Conservation (phyloP, 2,113 vertebrate species). For the Galbula dea region DNA sequence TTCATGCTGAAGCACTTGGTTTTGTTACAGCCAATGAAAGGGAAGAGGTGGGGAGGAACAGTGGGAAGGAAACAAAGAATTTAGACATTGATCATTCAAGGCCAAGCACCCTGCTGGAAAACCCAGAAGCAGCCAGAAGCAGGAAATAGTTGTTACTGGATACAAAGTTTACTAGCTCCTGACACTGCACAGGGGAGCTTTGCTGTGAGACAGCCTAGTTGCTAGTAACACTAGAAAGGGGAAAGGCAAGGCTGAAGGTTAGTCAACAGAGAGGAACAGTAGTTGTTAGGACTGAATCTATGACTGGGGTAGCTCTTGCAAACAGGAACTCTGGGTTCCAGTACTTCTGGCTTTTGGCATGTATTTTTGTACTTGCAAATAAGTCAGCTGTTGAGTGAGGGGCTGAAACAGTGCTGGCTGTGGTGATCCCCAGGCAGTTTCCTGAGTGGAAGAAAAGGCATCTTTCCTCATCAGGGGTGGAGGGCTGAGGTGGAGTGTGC, state of each 20-base stretch:
- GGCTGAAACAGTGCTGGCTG: not conserved
- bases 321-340: not conserved
- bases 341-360: not conserved
- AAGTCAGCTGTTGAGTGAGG: not conserved
- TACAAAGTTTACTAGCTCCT: not conserved
- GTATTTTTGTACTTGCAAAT: not conserved
- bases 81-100: not conserved
- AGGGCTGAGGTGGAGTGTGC: accelerated
- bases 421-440: not conserved
- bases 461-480: not conserved
- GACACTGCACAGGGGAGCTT: not conserved
- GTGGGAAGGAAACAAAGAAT: not conserved
- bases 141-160: not conserved
- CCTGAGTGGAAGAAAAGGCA: not conserved
- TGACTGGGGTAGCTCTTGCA: not conserved
- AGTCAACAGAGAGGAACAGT: not conserved
- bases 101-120: not conserved
- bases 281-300: not conserved
- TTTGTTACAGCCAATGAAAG: not conserved
- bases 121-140: not conserved
- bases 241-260: not conserved
- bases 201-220: not conserved
- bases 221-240: not conserved
- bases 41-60: not conserved
- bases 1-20: not conserved